phyloP scores from a whole-genome alignment of 2,113 vertebrate species.

The Saiga tatarica region DNA sequence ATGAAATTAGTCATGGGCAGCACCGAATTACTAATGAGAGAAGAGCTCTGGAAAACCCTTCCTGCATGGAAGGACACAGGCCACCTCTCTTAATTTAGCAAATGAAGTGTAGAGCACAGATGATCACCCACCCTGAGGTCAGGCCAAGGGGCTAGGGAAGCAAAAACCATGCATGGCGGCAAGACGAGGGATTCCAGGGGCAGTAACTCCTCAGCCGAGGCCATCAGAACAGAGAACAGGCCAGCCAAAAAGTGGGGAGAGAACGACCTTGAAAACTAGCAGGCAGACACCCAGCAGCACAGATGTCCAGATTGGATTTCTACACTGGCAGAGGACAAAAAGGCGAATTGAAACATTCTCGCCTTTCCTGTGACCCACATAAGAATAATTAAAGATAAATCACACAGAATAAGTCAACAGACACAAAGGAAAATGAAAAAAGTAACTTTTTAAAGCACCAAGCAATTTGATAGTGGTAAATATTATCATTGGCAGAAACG shows the following conservation, averaged over 20 bases:
- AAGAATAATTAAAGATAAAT: background rate
- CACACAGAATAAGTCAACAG: background rate
- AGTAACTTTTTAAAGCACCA: background rate
- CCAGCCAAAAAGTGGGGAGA: background rate
- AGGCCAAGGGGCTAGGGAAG: background rate
- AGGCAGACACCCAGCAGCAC: background rate
- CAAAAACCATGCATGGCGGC: background rate
- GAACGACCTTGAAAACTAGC: background rate
- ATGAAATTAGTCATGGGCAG: slow-evolving; percentile 26
- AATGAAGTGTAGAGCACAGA: slow-evolving; percentile 23
- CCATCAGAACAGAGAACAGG: background rate
- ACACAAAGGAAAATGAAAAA: background rate
- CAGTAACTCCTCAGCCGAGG: background rate
- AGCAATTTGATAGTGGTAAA: background rate
- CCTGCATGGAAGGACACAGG: background rate
- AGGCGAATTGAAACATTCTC: background rate
- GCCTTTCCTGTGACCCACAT: background rate
- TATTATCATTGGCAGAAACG: background rate
- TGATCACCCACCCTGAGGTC: background rate
- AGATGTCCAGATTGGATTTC: background rate
- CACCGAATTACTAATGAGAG: background rate
- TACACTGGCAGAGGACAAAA: background rate
- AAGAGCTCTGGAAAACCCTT: slow-evolving; percentile 22
- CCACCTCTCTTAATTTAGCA: slow-evolving; percentile 29
- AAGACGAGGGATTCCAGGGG: background rate